phyloP scores from a whole-genome alignment of 2,113 vertebrate species.

The Halcyon malimbica region DNA sequence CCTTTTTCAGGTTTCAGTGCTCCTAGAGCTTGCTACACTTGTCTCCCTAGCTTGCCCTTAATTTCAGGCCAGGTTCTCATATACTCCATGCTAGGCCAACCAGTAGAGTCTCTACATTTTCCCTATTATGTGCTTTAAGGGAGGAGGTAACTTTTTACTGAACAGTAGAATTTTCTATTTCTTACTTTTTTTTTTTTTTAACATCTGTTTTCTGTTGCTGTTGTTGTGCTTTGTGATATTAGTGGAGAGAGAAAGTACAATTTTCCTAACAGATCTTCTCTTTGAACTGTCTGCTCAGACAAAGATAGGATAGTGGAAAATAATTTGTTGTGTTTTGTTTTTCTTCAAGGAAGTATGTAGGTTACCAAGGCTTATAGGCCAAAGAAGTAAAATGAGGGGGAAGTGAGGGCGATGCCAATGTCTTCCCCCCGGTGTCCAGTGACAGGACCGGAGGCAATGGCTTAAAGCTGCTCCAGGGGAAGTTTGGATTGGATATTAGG shows the following conservation, averaged over 20 bases:
- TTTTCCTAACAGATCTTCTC: background rate
- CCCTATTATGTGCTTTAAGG: fast-evolving
- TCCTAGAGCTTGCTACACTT: fast-evolving
- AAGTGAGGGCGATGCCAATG: background rate
- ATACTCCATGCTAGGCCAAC: background rate
- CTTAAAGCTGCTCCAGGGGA: background rate
- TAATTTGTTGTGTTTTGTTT: background rate
- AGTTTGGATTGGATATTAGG: background rate
- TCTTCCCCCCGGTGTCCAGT: background rate
- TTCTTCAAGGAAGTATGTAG: background rate
- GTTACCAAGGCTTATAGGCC: background rate
- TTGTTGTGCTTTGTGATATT: background rate
- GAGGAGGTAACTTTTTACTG: background rate
- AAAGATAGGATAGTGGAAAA: background rate
- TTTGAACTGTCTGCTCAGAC: background rate
- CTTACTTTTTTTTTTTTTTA: background rate
- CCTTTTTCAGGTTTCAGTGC: background rate
- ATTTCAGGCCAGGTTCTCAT: background rate
- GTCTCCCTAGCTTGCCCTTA: fast-evolving
- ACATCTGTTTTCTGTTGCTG: background rate
- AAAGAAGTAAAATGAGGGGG: background rate
- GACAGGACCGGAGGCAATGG: background rate
- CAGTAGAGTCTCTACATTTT: background rate
- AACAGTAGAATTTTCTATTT: background rate
- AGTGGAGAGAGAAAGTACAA: background rate